Conservation (phyloP, 2,797 vertebrate species). For the Rousettus madagascariensis region DNA sequence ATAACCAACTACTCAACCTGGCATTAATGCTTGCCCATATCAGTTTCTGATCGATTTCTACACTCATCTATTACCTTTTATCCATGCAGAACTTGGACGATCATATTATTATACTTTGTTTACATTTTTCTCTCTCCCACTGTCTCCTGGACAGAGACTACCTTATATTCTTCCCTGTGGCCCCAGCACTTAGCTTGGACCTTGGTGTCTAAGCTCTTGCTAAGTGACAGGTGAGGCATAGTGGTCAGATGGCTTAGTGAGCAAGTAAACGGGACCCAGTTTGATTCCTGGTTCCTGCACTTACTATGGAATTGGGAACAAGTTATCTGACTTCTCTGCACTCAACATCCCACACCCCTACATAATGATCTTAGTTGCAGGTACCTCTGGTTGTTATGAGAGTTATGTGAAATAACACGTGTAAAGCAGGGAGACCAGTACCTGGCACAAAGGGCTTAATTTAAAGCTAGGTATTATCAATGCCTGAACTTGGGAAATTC, state of each 20-base stretch:
- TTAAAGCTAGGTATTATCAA: background rate
- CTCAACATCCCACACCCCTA: background rate
- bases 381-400: background rate
- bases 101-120: background rate
- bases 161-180: background rate
- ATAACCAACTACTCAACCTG: background rate
- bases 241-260: background rate
- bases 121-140: background rate
- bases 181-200: background rate
- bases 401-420: background rate
- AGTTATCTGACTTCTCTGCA: background rate
- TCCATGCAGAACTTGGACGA: background rate
- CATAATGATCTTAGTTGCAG: background rate
- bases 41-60: background rate
- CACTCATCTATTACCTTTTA: background rate
- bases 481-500: conserved; percentile 3
- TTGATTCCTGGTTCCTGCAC: background rate
- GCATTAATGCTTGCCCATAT: background rate
- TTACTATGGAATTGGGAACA: background rate
- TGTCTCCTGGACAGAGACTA: background rate
- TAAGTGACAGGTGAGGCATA: background rate
- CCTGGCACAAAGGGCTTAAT: background rate
- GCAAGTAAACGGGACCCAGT: background rate
- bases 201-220: background rate
- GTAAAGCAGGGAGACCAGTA: background rate